Percentiles rank a stretch among this genome's conserved stretches.
Evolutionary conservation across 1,140 invertebrate species (phyloP).

Genomic region (Trichomalopsis sarcophagae): DNA sequence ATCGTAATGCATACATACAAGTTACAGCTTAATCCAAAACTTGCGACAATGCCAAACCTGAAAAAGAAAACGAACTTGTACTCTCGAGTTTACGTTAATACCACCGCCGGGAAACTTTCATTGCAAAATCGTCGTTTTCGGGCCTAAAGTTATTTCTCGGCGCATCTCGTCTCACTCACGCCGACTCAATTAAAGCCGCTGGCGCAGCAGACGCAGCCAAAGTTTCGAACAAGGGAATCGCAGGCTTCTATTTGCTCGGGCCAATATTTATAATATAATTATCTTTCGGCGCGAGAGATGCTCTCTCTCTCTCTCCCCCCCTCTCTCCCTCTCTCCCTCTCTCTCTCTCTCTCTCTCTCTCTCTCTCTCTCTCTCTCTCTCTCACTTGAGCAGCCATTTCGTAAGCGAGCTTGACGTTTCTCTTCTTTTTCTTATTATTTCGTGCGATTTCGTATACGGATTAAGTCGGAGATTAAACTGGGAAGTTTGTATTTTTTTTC

Average conservation of each 20-base stretch:
- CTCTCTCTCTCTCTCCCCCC: not conserved
- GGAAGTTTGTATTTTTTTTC: not conserved
- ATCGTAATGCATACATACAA: no score
- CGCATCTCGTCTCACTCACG: not conserved
- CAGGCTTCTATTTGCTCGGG: not conserved
- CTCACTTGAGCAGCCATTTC: no score
- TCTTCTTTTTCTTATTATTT: not conserved
- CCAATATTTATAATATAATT: constrained; percentile 15
- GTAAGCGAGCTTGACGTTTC: not conserved
- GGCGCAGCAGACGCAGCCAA: not conserved
- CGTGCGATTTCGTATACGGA: not conserved
- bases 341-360: not conserved
- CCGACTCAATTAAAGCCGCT: constrained; percentile 2
- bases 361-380: not conserved
- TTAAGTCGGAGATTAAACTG: not conserved
- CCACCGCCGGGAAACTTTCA: not conserved
- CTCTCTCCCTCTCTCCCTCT: not conserved
- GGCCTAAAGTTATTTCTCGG: constrained; percentile 3
- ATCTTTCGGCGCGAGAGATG: not conserved
- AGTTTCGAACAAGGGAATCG: constrained; percentile 15
- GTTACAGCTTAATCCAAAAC: no score
- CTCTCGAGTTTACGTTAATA: not conserved
- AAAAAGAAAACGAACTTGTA: not conserved
- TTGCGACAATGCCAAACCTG: no score
- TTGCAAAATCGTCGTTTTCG: constrained; percentile 12